A percentile compares a stretch with the other conserved stretches of the same genome.
Conservation (phyloP, 2,113 vertebrate species). For the Excalfactoria chinensis region DNA sequence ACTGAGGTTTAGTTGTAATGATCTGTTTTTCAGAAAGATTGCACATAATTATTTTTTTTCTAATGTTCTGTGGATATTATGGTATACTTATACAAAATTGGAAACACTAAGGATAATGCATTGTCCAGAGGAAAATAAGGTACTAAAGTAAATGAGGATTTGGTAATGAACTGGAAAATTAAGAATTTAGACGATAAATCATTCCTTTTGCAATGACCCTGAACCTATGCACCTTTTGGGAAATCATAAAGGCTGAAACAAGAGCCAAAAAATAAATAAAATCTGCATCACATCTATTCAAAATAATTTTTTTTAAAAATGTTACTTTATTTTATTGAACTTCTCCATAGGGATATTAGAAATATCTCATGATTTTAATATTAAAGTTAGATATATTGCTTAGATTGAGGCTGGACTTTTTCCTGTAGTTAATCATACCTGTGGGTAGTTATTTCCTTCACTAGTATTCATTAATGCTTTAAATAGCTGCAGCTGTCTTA, state of each 20-base stretch:
- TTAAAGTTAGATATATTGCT: background rate
- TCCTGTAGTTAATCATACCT: background rate
- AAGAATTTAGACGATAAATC: conserved; percentile 57
- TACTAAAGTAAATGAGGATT: conserved; percentile 49
- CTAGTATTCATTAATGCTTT: background rate
- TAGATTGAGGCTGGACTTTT: background rate
- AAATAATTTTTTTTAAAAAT: background rate
- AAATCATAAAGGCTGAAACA: background rate
- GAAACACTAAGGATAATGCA: conserved; percentile 48
- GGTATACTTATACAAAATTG: conserved; percentile 14
- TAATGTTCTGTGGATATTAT: conserved; percentile 28
- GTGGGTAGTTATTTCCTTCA: background rate
- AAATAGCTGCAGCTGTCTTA: background rate
- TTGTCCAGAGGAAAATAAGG: conserved; percentile 45
- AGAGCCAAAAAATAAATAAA: background rate
- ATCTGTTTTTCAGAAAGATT: conserved; percentile 29
- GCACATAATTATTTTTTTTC: conserved; percentile 48
- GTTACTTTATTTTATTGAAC: background rate
- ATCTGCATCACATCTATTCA: background rate
- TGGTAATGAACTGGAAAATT: conserved; percentile 73
- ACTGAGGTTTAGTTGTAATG: background rate
- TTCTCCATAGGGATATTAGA: background rate
- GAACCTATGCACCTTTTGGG: conserved; percentile 1
- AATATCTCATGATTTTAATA: background rate
- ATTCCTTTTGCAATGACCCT: conserved; percentile 33